These are phyloP conservation scores for Pelosia muscerda DNA, from an alignment of 2,888 invertebrate species.

Conservation along the genomic window DNA sequence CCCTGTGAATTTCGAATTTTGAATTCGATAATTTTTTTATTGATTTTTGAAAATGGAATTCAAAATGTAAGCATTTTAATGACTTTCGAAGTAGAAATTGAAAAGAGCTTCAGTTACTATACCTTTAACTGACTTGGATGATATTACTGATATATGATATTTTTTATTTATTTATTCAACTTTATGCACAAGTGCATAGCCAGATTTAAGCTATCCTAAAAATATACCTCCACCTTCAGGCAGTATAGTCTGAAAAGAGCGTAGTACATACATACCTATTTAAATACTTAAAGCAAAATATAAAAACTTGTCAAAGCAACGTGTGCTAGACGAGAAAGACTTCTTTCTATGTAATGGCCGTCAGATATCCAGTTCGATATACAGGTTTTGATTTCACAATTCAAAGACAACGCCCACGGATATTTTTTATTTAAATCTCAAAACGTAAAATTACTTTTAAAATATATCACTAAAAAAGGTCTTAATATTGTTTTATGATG, in stretches of 20 bases:
- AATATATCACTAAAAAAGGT: neutral
- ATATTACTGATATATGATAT: too few species aligned
- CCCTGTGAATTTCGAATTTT: constrained; percentile 34
- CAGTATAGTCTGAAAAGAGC: neutral
- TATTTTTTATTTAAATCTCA: constrained; percentile 1
- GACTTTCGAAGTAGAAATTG: too few species aligned
- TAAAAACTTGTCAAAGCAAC: neutral
- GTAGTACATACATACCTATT: neutral
- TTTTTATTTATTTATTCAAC: too few species aligned
- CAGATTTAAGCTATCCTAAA: too few species aligned
- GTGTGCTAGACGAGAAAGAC: neutral
- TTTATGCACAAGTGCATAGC: too few species aligned
- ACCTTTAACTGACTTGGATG: too few species aligned
- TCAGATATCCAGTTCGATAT: neutral
- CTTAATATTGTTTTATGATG: neutral
- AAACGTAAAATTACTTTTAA: neutral
- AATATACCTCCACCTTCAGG: too few species aligned
- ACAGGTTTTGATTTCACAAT: constrained; percentile 1
- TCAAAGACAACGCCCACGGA: constrained; percentile 1
- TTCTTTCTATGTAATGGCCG: constrained; percentile 2
- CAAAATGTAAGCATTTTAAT: too few species aligned
- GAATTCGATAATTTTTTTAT: neutral
- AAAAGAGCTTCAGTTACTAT: too few species aligned
- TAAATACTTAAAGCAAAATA: neutral
- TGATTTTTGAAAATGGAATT: neutral